Evolutionary conservation across 2,113 vertebrate species (phyloP), one percentile per base, ranked within the genome.

Genomic region (Hystrix cristata): DNA sequence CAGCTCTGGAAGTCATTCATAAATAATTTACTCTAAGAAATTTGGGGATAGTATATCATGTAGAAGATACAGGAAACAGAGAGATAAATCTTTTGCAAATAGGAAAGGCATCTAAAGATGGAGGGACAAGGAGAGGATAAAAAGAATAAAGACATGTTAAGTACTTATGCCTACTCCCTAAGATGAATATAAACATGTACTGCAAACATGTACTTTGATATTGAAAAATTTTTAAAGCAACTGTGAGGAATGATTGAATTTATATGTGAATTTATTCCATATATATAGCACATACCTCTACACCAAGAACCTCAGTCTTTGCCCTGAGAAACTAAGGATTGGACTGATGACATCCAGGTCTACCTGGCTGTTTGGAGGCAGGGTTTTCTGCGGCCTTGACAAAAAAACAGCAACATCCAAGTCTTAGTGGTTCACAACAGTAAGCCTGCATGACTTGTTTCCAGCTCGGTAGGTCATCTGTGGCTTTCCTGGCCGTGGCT

Each of bases 11-110:
- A 78, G 5, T 55, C 72, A 86, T 62, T 31, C 9, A 31, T 62
- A 16, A 11, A 80, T 92, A 78, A 85, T 91, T 13, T 59, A 92
- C 34, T 53, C 7, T n/a, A 60, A 71, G 53, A 95, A 90, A 82
- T 21, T 90, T 71, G 16, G 38, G 25, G 23, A 48, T 71, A 59
- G 13, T 29, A 8, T 64, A 65, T 59, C 16, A 59, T 25, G 19
- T 14, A 43, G 46, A 90, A 27, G 31, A 83, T 13, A 38, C 79
- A 31, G 27, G 13, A 78, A 51, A 78, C 46, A 48, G 43, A 51
- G 43, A 7, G 43, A 7, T 29, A 78, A 51, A 78, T 16, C 25
- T 51, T 48, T 78, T 78, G 27, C 46, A 8, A 16, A 31, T 78
- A 48, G 46, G 6, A 78, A 51, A 27, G 74, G 23, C 7, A 31